Evolutionary conservation across 2,888 invertebrate genomes (phyloP).

Genomic region (Mesoligia furuncula): DNA sequence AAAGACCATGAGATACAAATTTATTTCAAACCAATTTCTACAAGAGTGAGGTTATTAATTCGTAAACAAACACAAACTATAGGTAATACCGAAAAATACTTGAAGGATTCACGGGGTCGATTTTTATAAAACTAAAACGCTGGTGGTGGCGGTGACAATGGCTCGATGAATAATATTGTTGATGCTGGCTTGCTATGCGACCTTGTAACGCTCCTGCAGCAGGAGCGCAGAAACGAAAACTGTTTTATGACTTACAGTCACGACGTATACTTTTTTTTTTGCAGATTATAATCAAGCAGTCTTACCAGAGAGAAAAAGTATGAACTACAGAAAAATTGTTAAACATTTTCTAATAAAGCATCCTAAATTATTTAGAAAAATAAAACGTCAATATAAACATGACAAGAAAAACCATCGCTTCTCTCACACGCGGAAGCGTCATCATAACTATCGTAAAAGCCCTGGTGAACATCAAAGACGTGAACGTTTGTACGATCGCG

Average conservation of each 20-base stretch:
- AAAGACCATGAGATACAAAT: too few species aligned
- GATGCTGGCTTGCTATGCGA: not conserved
- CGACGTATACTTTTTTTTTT: not conserved
- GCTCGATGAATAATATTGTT: not conserved
- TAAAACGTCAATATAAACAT: conserved; percentile 28
- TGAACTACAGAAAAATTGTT: conserved; percentile 39
- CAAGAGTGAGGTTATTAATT: too few species aligned
- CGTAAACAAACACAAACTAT: too few species aligned
- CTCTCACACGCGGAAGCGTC: conserved; percentile 7
- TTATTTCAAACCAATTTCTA: too few species aligned
- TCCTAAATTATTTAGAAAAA: conserved; percentile 43
- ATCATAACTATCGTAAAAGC: conserved; percentile 7
- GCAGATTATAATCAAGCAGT: not conserved
- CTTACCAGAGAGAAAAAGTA: conserved; percentile 20
- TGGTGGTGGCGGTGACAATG: not conserved
- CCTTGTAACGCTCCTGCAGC: not conserved
- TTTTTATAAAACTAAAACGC: too few species aligned
- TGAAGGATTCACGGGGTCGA: too few species aligned
- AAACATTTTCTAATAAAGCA: conserved; percentile 35
- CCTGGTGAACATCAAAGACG: not conserved
- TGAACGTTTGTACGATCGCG: not conserved
- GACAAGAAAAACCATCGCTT: not conserved
- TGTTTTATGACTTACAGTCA: not conserved
- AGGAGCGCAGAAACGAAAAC: not conserved
- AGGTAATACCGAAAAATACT: too few species aligned